Evolutionary conservation across 1,140 invertebrate genomes (phyloP).

Genomic region (Aphelenchoides fujianensis): DNA sequence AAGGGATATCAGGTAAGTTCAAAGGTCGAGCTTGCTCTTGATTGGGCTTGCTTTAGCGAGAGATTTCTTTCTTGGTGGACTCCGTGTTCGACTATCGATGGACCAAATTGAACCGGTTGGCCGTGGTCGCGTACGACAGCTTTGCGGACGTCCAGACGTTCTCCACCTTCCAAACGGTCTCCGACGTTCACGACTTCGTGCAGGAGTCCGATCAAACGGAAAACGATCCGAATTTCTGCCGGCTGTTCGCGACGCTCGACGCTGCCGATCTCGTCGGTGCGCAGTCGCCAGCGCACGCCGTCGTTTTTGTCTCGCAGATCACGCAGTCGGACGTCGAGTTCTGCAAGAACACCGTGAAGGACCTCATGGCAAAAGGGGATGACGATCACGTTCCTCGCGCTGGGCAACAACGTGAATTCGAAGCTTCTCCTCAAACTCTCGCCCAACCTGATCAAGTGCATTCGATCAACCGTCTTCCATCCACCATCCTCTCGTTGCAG

Average conservation of each 20-base stretch:
- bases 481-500: too few species aligned
- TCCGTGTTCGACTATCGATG: neutral
- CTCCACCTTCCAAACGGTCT: neutral
- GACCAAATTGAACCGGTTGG: slow-evolving; percentile 2
- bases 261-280: neutral
- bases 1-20: neutral
- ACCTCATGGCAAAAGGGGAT: neutral
- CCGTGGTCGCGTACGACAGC: neutral
- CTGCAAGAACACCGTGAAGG: neutral
- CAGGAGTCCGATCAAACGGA: neutral
- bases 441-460: slow-evolving; percentile 1
- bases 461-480: too few species aligned
- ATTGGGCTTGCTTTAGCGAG: neutral
- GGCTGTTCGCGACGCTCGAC: neutral
- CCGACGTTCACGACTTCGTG: neutral
- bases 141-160: neutral
- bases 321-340: neutral
- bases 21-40: neutral
- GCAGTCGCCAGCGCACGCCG: neutral
- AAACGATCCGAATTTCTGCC: neutral
- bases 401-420: neutral
- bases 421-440: neutral
- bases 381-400: neutral
- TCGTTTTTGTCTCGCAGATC: neutral
- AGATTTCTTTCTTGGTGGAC: neutral